phyloP scores from a whole-genome alignment of 2,797 vertebrate species.

The Lacerta agilis region DNA sequence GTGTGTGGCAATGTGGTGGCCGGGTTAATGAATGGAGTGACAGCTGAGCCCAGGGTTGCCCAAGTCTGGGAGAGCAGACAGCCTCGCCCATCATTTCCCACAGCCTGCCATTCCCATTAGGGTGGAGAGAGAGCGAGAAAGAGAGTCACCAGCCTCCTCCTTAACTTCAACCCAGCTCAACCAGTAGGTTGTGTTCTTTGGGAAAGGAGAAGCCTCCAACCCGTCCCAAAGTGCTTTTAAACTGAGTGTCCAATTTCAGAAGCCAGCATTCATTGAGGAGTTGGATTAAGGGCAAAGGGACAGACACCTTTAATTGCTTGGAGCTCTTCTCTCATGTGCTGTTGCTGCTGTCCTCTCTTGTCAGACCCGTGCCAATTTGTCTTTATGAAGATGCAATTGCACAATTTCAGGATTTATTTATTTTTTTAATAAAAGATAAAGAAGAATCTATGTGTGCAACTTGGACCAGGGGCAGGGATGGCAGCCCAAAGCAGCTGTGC shows the following conservation, averaged over 20 bases:
- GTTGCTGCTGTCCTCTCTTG: not conserved
- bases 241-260: slow-evolving; percentile 6
- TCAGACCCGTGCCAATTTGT: not conserved
- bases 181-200: not conserved
- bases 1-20: not conserved
- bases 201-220: not conserved
- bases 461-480: not conserved
- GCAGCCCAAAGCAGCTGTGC: too few species aligned
- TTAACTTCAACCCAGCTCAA: slow-evolving; percentile 4
- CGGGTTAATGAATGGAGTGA: not conserved
- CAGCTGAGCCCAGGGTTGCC: not conserved
- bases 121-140: not conserved
- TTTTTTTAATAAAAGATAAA: not conserved
- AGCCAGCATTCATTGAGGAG: not conserved
- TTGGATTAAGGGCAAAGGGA: not conserved
- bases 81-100: slow-evolving; percentile 20
- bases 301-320: not conserved
- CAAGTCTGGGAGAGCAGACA: not conserved
- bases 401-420: not conserved
- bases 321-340: not conserved
- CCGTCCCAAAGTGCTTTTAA: slow-evolving; percentile 1
- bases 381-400: not conserved
- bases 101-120: slow-evolving; percentile 2
- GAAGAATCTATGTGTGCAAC: not conserved
- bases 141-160: not conserved